These are phyloP conservation scores for Hemicordylus capensis DNA, from an alignment of 2,113 vertebrate genomes.

Conservation along the genomic window DNA sequence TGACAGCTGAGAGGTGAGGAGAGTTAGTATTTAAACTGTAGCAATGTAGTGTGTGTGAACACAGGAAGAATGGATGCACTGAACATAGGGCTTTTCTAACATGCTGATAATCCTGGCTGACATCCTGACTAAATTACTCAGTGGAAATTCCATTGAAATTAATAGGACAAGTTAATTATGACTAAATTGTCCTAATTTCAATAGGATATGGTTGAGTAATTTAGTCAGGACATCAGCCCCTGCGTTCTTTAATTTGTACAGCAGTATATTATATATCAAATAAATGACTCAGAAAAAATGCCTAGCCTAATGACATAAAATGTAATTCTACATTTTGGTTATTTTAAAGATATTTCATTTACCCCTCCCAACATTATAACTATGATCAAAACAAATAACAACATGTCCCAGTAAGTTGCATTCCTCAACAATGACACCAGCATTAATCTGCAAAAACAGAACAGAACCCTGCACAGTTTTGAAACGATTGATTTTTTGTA, in stretches of 20 bases:
- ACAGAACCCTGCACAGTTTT: slow-evolving; percentile 66
- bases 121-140: no score
- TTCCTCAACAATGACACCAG: slow-evolving; percentile 59
- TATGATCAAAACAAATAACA: slow-evolving; percentile 43
- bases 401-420: slow-evolving; percentile 11
- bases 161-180: no score
- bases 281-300: background rate
- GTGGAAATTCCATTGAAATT: no score
- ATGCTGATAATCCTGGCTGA: no score
- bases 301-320: background rate
- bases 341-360: background rate
- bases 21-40: no score
- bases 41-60: no score
- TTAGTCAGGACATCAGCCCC: no score
- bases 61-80: background rate
- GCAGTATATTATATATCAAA: background rate
- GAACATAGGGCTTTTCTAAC: background rate
- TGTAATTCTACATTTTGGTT: slow-evolving; percentile 12
- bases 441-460: slow-evolving; percentile 69
- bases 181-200: no score
- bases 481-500: slow-evolving; percentile 75
- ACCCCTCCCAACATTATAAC: slow-evolving; percentile 32
- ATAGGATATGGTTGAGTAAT: no score
- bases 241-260: background rate
- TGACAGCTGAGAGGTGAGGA: no score